Percentiles rank a stretch among this genome's conserved stretches.
phyloP scores from a whole-genome alignment of 35 echinoderm and acorn worm species.

The Nesometra sesokonis region DNA sequence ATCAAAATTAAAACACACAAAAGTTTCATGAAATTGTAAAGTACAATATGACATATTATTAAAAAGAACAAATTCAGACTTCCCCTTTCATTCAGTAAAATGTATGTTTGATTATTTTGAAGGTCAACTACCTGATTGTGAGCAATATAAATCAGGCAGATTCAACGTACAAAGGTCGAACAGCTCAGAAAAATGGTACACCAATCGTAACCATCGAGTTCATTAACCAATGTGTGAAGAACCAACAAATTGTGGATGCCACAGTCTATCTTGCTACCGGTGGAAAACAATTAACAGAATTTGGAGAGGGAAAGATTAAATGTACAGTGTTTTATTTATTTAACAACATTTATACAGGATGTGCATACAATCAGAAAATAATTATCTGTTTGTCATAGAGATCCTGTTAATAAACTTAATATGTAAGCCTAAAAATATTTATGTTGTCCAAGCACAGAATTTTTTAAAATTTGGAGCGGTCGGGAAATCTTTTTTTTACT shows the following conservation, averaged over 20 bases:
- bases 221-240: conserved; percentile 9
- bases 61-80: too few relatives aligned
- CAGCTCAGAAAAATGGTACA: conserved; percentile 17
- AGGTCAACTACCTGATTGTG: conserved; percentile 20
- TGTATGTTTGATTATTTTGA: not conserved
- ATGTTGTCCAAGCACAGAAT: too few relatives aligned
- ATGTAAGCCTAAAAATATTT: too few relatives aligned
- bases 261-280: conserved; percentile 2
- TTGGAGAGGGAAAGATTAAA: not conserved
- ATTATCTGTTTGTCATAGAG: too few relatives aligned
- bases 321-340: not conserved
- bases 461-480: too few relatives aligned
- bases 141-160: conserved; percentile 20
- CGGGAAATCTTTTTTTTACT: too few relatives aligned
- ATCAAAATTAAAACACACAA: too few relatives aligned
- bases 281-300: not conserved
- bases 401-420: too few relatives aligned
- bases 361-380: too few relatives aligned
- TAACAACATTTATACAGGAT: too few relatives aligned
- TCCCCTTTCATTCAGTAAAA: not conserved
- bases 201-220: conserved; percentile 16
- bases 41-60: too few relatives aligned
- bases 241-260: not conserved
- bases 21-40: too few relatives aligned
- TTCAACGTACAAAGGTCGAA: conserved; percentile 14